phyloP scores from a whole-genome alignment of 2,888 invertebrate genomes.

The Pimpla rufipes region DNA sequence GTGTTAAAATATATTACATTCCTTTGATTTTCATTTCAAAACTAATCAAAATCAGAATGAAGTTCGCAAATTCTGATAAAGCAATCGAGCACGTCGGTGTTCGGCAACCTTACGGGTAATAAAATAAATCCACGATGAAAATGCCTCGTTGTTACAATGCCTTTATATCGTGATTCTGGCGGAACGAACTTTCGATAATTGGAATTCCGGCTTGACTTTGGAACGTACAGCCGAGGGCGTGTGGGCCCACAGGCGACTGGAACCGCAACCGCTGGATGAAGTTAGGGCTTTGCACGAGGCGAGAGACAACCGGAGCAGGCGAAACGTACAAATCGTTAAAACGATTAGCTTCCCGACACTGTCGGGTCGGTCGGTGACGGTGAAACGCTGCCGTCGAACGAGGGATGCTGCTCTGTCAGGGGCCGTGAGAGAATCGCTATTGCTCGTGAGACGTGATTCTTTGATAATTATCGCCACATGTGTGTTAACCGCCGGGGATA shows the following conservation, averaged over 20 bases:
- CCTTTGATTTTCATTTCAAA: neutral
- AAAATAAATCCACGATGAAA: neutral
- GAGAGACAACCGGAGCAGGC: slow-evolving; percentile 33
- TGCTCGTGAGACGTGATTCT: slow-evolving; percentile 52
- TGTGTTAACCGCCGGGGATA: slow-evolving; percentile 13
- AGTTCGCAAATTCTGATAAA: neutral
- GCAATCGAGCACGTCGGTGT: neutral
- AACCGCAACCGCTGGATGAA: slow-evolving; percentile 1
- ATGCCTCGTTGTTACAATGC: neutral
- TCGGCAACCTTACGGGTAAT: neutral
- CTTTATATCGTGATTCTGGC: slow-evolving; percentile 2
- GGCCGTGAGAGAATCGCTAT: slow-evolving; percentile 64
- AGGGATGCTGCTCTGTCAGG: slow-evolving; percentile 54
- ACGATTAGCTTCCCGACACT: slow-evolving; percentile 57
- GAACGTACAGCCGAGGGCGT: slow-evolving; percentile 26
- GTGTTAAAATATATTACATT: neutral
- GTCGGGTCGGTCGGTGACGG: slow-evolving; percentile 44
- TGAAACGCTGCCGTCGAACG: slow-evolving; percentile 32
- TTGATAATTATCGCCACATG: slow-evolving; percentile 55
- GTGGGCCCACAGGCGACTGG: neutral
- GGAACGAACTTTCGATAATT: slow-evolving; percentile 56
- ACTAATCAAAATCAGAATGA: neutral
- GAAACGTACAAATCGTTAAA: slow-evolving; percentile 59
- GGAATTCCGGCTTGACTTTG: slow-evolving; percentile 56
- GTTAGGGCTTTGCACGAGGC: neutral